Evolutionary conservation across 2,113 vertebrate species (phyloP), one percentile per base, ranked within the genome.

Genomic region (Chlorodrepanis virens): DNA sequence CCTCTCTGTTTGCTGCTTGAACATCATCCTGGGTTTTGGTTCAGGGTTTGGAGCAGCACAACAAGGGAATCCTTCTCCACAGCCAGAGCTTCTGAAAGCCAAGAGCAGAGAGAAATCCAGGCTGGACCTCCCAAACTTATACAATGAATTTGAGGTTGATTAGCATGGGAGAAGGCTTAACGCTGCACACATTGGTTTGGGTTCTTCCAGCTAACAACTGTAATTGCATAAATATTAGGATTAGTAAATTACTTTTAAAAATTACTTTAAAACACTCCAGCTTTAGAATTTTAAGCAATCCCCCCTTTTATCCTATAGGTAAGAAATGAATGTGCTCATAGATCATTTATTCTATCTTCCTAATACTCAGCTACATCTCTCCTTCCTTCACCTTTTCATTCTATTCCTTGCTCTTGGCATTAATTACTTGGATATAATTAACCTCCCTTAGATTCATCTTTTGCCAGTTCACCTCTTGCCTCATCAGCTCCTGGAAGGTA

Each of bases 401-500:
- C 64, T 53, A 5, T 40, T 76, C 53, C 72, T 93, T 94, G 65
- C 79, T 91, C 92, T 92, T 78, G 74, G 79, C 89, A 90, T 87
- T 86, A 70, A 89, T 88, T 95, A 74, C 84, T 90, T 91, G 68
- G 83, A 93, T 88, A 75, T 89, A 95, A 93, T 93, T 74, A 95
- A 83, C 21, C 31, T 92, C 42, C 39, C 59, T 39, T 42, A 70
- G 50, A 77, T 72, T 77, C 5, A 69, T 64, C 31, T 82, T 56
- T 39, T 79, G 85, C 94, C 82, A 96, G 83, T 95, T 95, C 92
- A 77, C 80, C 75, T 97, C 96, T 93, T 94, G 72, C 40, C 78
- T 93, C 91, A 67, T 91, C 86, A 92, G 77, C 94, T 93, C 89
- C 11, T 97, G 68, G 86, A 93, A 96, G 93, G 69, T 49, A 88